Percentiles rank a stretch among this genome's conserved stretches.
Conservation (phyloP, 1,140 invertebrate species). For the Battus philenor region DNA sequence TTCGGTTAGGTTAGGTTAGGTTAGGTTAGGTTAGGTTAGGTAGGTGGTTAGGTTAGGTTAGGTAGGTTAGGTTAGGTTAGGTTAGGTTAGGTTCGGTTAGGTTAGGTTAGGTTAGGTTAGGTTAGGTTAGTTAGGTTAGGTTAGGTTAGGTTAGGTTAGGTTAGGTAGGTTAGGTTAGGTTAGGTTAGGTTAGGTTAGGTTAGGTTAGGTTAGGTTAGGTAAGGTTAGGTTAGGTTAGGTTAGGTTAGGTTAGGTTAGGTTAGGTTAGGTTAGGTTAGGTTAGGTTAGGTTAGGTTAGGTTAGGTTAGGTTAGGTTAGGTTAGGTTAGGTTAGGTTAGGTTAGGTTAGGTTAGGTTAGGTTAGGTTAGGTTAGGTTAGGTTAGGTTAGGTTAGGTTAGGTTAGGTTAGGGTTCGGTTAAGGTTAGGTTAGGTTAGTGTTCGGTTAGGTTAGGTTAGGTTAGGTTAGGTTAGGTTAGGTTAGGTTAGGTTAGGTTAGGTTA, state of each 20-base stretch:
- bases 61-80: conserved; percentile 10
- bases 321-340: no score
- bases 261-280: no score
- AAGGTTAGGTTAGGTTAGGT: conserved; percentile 25
- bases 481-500: conserved; percentile 26
- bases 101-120: conserved; percentile 6
- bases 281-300: no score
- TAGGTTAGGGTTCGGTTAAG: conserved; percentile 20
- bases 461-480: conserved; percentile 27
- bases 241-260: no score
- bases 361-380: conserved; percentile 19
- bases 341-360: conserved; percentile 32
- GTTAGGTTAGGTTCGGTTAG: conserved; percentile 24
- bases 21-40: conserved; percentile 27
- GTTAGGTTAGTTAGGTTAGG: no score
- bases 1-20: conserved; percentile 29
- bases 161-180: conserved; percentile 22
- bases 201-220: conserved; percentile 22
- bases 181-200: conserved; percentile 25
- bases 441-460: conserved; percentile 8
- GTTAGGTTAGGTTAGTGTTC: conserved; percentile 14
- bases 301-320: no score
- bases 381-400: conserved; percentile 11
- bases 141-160: conserved; percentile 16
- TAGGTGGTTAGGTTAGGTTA: conserved; percentile 28